Base-by-base conservation (phyloP, 2,113 vertebrate genomes). In the Romanogobio albipinnatus region DNA sequence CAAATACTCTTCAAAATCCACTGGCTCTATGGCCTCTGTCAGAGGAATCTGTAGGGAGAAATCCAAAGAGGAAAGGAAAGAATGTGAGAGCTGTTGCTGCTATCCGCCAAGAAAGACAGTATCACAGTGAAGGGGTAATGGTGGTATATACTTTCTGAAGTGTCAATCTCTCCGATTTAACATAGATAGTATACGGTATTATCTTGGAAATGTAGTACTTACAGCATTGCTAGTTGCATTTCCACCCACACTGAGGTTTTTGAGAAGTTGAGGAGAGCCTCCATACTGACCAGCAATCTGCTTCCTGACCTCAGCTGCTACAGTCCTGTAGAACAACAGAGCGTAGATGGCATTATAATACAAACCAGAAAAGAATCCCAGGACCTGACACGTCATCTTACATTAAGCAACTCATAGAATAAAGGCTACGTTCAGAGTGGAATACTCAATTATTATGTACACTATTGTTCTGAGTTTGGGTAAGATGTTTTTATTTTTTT, bases 201-300 rank as follows among this genome's bases (percentile, higher is more conserved):
- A 4, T 17, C 9, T 33, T 19, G 43, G 3, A 24, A 80, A 83
- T 17, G 5, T 76, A 19, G 43, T 0, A 96, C 97, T 97, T 92
- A 99, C 98, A 39, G 96, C 92, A 87, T 97, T 98, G 82, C 94
- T 97, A 43, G 97, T 94, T 73, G 96, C 89, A 14, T 88, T 95
- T 87, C 96, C 93, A 53, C 96, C 96, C 45, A 96, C 95, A 11
- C 94, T 97, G 90, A 98, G 96, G 93, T 99, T 99, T 91, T 99
- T 99, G 89, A 98, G 97, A 77, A 99, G 96, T 86, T 99, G 98
- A 0, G 98, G 98, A 75, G 98, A 99, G 47, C 98, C 96, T 62
- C 96, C 97, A 94, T 99, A 98, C 85, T 99, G 97, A 43, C 97
- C 97, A 2, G 97, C 97, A 88, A 99, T 99, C 93, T 99, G 98